A percentile compares a stretch with the other conserved stretches of the same genome.
phyloP scores from a whole-genome alignment of 2,113 vertebrate genomes.

The Zootoca vivipara region DNA sequence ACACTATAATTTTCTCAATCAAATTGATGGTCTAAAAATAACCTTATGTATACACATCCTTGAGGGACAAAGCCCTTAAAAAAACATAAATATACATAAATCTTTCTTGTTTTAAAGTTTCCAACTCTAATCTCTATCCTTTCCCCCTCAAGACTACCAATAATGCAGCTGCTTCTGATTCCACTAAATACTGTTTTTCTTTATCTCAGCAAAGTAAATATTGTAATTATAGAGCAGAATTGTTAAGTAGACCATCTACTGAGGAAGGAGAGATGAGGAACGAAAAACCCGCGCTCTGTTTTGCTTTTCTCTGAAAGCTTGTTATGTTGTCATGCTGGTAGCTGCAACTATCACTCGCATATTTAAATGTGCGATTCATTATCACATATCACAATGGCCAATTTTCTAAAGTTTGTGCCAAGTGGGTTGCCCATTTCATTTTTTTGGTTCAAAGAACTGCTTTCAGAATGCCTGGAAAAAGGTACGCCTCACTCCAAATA shows the following conservation, averaged over 20 bases:
- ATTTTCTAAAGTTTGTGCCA: not conserved
- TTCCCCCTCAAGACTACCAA: not conserved
- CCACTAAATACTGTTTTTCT: slow-evolving; percentile 2
- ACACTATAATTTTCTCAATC: slow-evolving; percentile 21
- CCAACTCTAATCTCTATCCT: not conserved
- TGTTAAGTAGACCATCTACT: not conserved
- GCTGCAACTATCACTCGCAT: not conserved
- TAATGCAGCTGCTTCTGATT: slow-evolving; percentile 8
- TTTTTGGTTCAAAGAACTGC: not conserved
- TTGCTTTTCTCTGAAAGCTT: not conserved
- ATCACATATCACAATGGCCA: not conserved
- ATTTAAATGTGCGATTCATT: not conserved
- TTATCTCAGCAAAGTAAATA: not conserved
- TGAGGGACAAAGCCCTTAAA: slow-evolving; percentile 17
- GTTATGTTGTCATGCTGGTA: not conserved
- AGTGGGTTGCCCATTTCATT: not conserved
- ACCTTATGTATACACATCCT: not conserved
- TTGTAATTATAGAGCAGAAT: slow-evolving; percentile 1
- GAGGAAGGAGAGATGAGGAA: not conserved
- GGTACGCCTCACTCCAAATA: no score
- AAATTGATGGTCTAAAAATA: not conserved
- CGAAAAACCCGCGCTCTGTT: not conserved
- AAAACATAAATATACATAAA: not conserved
- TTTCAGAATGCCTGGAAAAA: not conserved
- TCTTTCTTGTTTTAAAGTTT: not conserved